Evolutionary conservation across 2,797 vertebrate genomes (phyloP).

Genomic region (Sebastes paucispinis): DNA sequence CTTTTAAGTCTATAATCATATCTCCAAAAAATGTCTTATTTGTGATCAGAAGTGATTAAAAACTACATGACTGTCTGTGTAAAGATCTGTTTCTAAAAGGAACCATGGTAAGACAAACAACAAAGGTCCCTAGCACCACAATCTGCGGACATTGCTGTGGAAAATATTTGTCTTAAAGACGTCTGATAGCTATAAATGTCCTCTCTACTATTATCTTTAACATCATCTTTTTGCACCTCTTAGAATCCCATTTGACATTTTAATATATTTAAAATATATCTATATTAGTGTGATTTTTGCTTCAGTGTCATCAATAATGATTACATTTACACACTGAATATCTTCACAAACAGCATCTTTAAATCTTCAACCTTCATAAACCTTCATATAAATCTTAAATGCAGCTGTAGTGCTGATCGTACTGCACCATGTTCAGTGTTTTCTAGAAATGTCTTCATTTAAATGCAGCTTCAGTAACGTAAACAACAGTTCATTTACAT

Average conservation of each 20-base stretch:
- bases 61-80: background rate
- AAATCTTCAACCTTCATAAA: background rate
- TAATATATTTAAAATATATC: background rate
- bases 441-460: slow-evolving; percentile 19
- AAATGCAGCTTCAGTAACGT: slow-evolving; percentile 3
- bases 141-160: rapidly evolving
- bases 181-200: rapidly evolving
- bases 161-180: background rate
- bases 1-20: background rate
- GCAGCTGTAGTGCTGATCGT: background rate
- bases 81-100: background rate
- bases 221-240: background rate
- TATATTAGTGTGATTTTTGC: background rate
- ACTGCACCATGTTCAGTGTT: background rate
- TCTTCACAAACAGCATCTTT: background rate
- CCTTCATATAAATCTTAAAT: background rate
- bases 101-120: no score
- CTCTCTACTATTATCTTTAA: background rate
- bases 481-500: slow-evolving; percentile 43
- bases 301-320: rapidly evolving
- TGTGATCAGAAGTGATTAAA: background rate
- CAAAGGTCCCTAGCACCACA: no score
- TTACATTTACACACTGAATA: background rate
- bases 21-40: background rate
- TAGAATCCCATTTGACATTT: background rate